Evolutionary conservation across 2,113 vertebrate species (phyloP).

Genomic region (Phoxinus phoxinus): DNA sequence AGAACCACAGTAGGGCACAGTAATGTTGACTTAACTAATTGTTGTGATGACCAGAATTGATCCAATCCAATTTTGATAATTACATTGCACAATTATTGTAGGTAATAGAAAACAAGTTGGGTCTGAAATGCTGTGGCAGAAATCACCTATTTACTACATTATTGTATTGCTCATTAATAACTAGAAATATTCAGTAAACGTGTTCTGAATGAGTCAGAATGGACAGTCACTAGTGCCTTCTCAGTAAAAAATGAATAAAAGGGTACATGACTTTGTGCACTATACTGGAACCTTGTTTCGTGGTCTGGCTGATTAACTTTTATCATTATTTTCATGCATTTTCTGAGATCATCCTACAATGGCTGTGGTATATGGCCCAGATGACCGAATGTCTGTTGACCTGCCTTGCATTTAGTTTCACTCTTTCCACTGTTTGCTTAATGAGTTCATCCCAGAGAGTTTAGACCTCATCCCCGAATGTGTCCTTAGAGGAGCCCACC

Average conservation of each 20-base stretch:
- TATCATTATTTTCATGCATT: background rate
- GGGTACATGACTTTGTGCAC: background rate
- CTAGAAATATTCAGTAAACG: background rate
- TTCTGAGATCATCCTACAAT: conserved; percentile 1
- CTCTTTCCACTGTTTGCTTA: conserved; percentile 43
- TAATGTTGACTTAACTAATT: background rate
- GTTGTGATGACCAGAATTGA: background rate
- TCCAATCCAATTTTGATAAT: background rate
- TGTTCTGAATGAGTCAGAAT: background rate
- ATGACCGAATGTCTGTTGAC: conserved; percentile 35
- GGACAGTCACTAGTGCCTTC: background rate
- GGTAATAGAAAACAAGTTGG: background rate
- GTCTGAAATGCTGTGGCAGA: background rate
- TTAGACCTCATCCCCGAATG: conserved; percentile 3
- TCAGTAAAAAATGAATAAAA: background rate
- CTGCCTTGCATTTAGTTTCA: conserved; percentile 28
- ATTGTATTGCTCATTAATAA: background rate
- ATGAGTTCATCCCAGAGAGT: conserved; percentile 5
- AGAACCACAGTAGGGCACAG: background rate
- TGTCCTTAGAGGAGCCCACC: conserved; percentile 43
- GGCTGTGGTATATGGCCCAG: background rate
- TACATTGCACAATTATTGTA: background rate
- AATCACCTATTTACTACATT: background rate
- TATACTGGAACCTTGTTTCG: background rate
- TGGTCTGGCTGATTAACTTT: background rate